Conservation (phyloP, 2,113 vertebrate genomes). For the Tenebrosternarchus preto region DNA sequence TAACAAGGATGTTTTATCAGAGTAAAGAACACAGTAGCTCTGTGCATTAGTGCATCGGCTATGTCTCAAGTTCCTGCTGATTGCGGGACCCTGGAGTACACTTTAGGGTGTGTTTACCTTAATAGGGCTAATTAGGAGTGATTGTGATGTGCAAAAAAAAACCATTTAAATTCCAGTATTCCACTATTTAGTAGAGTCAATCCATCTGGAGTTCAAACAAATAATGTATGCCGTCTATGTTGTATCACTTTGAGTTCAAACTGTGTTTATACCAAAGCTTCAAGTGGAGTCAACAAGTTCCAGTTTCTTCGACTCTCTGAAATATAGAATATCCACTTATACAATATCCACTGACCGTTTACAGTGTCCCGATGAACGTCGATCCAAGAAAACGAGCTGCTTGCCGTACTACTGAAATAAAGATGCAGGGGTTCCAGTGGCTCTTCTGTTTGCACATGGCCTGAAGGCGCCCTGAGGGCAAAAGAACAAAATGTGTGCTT, state of each 20-base stretch:
- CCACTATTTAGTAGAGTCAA: neutral
- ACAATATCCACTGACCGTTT: neutral
- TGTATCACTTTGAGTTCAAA: neutral
- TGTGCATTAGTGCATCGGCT: neutral
- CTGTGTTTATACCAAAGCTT: neutral
- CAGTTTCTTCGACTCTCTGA: neutral
- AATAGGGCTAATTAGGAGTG: neutral
- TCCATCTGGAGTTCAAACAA: neutral
- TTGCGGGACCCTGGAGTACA: neutral
- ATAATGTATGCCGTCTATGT: neutral
- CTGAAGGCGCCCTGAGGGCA: neutral
- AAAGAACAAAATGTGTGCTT: neutral
- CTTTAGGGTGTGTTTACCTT: conserved; percentile 6
- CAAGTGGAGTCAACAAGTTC: neutral
- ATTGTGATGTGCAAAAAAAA: conserved; percentile 11
- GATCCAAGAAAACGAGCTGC: neutral
- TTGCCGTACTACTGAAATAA: neutral
- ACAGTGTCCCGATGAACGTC: neutral
- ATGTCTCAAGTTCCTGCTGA: conserved; percentile 6
- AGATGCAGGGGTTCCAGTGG: neutral
- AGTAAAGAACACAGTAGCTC: neutral
- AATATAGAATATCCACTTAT: neutral
- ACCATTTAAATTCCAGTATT: neutral
- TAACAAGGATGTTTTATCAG: neutral
- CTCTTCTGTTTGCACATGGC: conserved; percentile 5